These are phyloP conservation scores for Lutjanus campechanus DNA, from an alignment of 2,797 vertebrate genomes.

Conservation along the genomic window DNA sequence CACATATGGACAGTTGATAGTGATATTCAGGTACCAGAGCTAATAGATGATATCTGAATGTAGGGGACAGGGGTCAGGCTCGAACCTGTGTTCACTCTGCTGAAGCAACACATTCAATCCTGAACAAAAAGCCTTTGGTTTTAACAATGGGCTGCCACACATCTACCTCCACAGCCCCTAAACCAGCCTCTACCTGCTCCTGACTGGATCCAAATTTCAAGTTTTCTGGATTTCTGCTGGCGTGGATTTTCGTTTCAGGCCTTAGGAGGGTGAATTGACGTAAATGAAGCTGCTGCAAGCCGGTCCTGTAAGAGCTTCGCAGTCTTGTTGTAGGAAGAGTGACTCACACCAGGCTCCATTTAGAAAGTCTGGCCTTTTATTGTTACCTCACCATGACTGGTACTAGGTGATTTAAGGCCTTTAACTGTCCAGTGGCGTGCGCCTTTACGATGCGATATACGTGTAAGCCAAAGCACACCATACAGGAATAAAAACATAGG, in stretches of 20 bases:
- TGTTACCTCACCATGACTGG: neutral
- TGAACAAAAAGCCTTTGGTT: slow-evolving; percentile 29
- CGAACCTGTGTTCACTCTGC: slow-evolving; percentile 43
- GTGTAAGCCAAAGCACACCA: no score
- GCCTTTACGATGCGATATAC: neutral
- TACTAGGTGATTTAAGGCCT: neutral
- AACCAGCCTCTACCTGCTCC: neutral
- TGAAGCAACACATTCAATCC: slow-evolving; percentile 64
- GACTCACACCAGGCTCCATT: slow-evolving; percentile 39
- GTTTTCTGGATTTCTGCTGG: neutral
- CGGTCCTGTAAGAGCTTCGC: neutral
- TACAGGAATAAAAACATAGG: fast-evolving
- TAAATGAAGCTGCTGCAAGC: neutral
- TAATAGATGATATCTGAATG: neutral
- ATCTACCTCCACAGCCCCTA: neutral
- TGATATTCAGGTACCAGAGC: neutral
- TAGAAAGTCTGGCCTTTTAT: neutral
- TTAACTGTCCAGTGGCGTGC: fast-evolving
- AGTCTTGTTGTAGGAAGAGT: neutral
- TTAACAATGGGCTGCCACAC: slow-evolving; percentile 30
- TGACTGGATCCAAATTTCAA: no score
- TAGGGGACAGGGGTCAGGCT: neutral
- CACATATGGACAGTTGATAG: fast-evolving
- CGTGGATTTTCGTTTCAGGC: neutral
- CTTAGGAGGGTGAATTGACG: neutral